Conservation (phyloP, 2,797 vertebrate species). For the Chrosomus eos region DNA sequence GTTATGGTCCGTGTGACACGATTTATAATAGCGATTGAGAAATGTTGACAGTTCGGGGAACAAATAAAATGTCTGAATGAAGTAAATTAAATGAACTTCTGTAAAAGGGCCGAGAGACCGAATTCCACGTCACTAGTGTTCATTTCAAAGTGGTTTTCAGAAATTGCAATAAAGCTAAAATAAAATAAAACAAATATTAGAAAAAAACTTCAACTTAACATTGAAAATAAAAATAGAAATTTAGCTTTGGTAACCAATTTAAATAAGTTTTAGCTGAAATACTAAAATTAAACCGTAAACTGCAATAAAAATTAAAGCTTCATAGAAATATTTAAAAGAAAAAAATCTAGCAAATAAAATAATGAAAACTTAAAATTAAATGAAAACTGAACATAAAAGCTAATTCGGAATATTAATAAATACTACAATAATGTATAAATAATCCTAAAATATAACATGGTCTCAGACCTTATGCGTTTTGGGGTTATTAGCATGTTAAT, state of each 20-base stretch:
- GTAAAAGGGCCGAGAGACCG: not conserved
- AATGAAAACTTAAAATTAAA: not conserved
- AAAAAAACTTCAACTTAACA: not conserved
- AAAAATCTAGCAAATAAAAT: not conserved
- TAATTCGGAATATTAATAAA: not conserved
- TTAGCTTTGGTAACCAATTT: too few relatives aligned
- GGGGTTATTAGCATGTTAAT: not conserved
- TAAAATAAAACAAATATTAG: not conserved
- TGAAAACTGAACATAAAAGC: not conserved
- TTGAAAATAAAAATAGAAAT: not conserved
- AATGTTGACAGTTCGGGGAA: not conserved
- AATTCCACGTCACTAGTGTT: not conserved
- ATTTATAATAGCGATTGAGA: slow-evolving; percentile 16
- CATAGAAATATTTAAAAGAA: not conserved
- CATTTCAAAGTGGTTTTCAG: not conserved
- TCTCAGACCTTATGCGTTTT: not conserved
- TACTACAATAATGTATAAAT: not conserved
- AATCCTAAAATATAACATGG: not conserved
- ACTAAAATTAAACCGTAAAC: not conserved
- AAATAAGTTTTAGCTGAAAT: not conserved
- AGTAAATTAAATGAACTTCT: not conserved
- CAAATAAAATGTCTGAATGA: slow-evolving; percentile 12
- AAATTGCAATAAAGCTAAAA: not conserved
- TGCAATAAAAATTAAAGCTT: not conserved
- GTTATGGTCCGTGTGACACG: slow-evolving; percentile 20